phyloP scores from a whole-genome alignment of 2,888 invertebrate genomes.

The Odontomyia ornata region DNA sequence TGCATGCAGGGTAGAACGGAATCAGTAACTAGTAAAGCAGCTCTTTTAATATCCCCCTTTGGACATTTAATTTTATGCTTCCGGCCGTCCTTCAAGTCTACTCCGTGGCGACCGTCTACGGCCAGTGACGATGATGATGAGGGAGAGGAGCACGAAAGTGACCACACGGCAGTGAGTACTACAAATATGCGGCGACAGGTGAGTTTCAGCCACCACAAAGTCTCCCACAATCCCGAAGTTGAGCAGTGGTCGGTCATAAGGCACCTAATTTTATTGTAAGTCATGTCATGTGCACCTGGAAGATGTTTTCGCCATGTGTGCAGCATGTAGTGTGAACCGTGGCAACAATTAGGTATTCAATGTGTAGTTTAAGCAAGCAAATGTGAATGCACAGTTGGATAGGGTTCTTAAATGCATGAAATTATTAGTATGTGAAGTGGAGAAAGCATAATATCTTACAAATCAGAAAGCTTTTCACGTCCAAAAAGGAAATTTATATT shows the following conservation, averaged over 20 bases:
- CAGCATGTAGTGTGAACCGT: too few relatives aligned
- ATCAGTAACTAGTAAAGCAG: background rate
- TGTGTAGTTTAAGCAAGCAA: too few relatives aligned
- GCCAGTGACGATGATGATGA: background rate
- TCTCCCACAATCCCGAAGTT: conserved; percentile 23
- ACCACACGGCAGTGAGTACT: background rate
- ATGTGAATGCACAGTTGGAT: too few relatives aligned
- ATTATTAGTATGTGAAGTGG: too few relatives aligned
- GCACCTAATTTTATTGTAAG: conserved; percentile 33
- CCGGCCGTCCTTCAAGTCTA: conserved; percentile 14
- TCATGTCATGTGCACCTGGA: conserved; percentile 27
- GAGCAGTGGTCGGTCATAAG: background rate
- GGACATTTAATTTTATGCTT: conserved; percentile 32
- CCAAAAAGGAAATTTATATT: too few relatives aligned
- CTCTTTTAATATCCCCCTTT: conserved; percentile 32
- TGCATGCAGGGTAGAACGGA: background rate
- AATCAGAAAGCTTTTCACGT: too few relatives aligned
- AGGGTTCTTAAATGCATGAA: too few relatives aligned
- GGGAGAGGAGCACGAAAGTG: background rate
- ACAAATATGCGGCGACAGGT: background rate
- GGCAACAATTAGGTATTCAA: too few relatives aligned
- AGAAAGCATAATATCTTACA: too few relatives aligned
- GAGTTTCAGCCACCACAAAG: conserved; percentile 24
- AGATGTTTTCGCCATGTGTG: background rate
- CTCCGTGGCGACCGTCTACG: background rate